phyloP scores from a whole-genome alignment of 2,113 vertebrate species.

The Rhea americana region DNA sequence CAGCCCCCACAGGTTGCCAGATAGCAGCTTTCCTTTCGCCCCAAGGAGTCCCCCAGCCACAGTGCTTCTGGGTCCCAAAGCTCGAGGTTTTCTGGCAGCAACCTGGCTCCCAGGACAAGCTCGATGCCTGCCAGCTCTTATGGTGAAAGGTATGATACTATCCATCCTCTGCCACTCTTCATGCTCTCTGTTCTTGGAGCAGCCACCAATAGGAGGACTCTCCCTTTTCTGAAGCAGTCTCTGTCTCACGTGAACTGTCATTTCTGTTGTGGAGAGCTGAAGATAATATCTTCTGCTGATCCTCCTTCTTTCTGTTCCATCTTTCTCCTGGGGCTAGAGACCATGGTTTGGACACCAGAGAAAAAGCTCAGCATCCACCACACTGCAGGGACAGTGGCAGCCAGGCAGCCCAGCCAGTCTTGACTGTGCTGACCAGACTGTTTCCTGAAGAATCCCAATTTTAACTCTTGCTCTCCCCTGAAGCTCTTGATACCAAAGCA shows the following conservation, averaged over 20 bases:
- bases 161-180: neutral
- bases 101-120: neutral
- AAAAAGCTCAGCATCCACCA: neutral
- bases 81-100: too few relatives aligned
- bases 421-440: neutral
- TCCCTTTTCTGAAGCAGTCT: neutral
- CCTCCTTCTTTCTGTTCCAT: neutral
- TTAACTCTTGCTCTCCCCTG: neutral
- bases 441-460: neutral
- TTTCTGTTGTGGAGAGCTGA: neutral
- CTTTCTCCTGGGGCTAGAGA: neutral
- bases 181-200: too few relatives aligned
- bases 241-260: neutral
- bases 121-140: neutral
- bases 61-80: neutral
- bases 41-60: fast-evolving
- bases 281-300: neutral
- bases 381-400: neutral
- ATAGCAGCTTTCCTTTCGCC: neutral
- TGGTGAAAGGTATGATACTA: fast-evolving
- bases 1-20: neutral
- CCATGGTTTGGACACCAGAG: fast-evolving
- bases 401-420: neutral
- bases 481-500: neutral
- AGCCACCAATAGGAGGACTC: too few relatives aligned